A percentile compares a stretch with the other conserved stretches of the same genome.
These are phyloP conservation scores for Pygoscelis antarcticus DNA, from an alignment of 2,113 vertebrate genomes.

Conservation along the genomic window DNA sequence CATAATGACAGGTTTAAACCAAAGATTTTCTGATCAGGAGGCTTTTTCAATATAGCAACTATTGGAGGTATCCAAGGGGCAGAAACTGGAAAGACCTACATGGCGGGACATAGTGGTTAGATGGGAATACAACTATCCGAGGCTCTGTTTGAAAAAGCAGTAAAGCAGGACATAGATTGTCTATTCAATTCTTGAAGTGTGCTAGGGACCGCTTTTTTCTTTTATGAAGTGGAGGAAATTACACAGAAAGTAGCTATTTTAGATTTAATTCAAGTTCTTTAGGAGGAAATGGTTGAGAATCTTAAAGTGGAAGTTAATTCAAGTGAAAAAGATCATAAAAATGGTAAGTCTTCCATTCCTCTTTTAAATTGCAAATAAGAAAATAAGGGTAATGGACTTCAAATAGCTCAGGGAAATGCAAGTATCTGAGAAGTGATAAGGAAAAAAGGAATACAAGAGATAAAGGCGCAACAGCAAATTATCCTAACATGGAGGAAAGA, in stretches of 20 bases:
- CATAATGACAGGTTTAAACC: neutral
- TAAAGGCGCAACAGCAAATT: slow-evolving; percentile 35
- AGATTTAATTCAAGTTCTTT: slow-evolving; percentile 25
- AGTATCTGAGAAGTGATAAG: slow-evolving; percentile 34
- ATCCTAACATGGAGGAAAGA: neutral
- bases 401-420: slow-evolving; percentile 41
- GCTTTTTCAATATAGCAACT: neutral
- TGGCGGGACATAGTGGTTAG: neutral
- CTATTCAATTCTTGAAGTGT: neutral
- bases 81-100: neutral
- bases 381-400: slow-evolving; percentile 61
- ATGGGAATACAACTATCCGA: neutral
- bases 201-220: neutral
- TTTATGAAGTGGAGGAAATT: slow-evolving; percentile 25
- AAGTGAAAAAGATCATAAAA: slow-evolving; percentile 55
- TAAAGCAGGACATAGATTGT: neutral
- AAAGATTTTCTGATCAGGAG: neutral
- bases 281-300: slow-evolving; percentile 30
- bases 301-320: slow-evolving; percentile 55
- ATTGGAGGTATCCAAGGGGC: neutral
- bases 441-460: slow-evolving; percentile 10
- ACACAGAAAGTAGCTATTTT: slow-evolving; percentile 11
- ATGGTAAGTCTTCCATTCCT: slow-evolving; percentile 32
- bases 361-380: slow-evolving; percentile 36
- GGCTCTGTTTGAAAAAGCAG: neutral